Base-by-base conservation (phyloP, 1,140 invertebrate species). In the Rhagoletis pomonella region DNA sequence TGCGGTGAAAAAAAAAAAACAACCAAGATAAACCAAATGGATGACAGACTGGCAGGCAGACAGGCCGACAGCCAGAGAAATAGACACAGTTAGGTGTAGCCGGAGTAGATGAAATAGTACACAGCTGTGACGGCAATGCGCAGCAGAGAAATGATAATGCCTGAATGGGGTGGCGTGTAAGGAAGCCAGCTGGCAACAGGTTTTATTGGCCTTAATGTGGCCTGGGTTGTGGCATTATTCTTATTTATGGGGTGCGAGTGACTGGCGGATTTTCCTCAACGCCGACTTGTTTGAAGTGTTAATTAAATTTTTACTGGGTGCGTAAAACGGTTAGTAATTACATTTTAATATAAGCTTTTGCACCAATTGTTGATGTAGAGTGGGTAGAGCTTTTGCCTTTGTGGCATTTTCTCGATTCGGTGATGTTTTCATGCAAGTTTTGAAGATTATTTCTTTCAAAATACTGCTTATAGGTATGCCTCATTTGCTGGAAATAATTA, bases 21-120 rank as follows among this genome's bases (percentile, higher is more conserved):
- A 6, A 10, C 3, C 19, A n/a, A 5, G 73, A 55, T 19, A 67
- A 73, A 7, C 17, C 39, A 55, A 44, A 55, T 9, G 47, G 55
- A 58, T 81, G 50, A 55, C 50, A 81, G 73, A 81, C 47, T 58
- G 19, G 73, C 73, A 81, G 73, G 47, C 73, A 81, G 73, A 81
- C 73, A 81, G 47, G 39, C 29, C 12, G 65, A 42, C 14, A 44
- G 65, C 12, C 47, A 81, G 9, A 19, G 17, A 14, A 29, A 50
- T 81, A 55, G 6, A 19, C 47, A 10, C 6, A 10, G n/a, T 81
- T 55, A n/a, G 47, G 6, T 7, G 29, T 29, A 67, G 60, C 4
- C 4, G 17, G 4, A 73, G 4, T 14, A 47, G 5, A 4, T 81
- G 42, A 73, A 73, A 47, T 47, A 4, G 10, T 9, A 47, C 47